Conservation (phyloP, 2,797 vertebrate species). For the Megaceryle alcyon region DNA sequence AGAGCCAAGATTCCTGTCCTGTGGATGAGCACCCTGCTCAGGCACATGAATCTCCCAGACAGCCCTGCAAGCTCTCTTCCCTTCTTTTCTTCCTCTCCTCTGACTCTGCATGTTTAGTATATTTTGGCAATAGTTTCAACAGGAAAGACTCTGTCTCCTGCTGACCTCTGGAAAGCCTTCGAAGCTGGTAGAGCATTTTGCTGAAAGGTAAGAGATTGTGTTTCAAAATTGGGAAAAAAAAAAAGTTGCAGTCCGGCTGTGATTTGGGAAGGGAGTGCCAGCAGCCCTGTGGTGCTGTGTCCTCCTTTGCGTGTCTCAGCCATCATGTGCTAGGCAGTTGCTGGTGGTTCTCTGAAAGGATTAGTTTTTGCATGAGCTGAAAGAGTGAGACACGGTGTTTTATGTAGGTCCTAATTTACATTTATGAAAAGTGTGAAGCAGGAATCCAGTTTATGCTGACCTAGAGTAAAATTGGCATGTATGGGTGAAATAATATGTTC, state of each 20-base stretch:
- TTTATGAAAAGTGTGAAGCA: neutral
- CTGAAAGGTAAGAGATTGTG: neutral
- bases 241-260: fast-evolving
- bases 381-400: neutral
- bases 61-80: neutral
- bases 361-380: neutral
- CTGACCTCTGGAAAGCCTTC: neutral
- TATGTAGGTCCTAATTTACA: neutral
- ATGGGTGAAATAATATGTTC: neutral
- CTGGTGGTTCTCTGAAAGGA: neutral
- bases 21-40: neutral
- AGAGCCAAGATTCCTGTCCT: neutral
- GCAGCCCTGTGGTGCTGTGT: neutral
- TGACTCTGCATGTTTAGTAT: neutral
- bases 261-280: fast-evolving
- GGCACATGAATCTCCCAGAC: neutral
- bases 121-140: neutral
- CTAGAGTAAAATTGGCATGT: neutral
- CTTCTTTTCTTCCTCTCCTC: neutral
- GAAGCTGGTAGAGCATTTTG: neutral
- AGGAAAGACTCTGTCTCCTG: neutral
- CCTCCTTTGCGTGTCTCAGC: neutral
- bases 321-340: neutral
- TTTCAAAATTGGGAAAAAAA: neutral
- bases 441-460: neutral